Conservation (phyloP, 2,888 invertebrate genomes). For the Scaptomyza cyrtandrae region DNA sequence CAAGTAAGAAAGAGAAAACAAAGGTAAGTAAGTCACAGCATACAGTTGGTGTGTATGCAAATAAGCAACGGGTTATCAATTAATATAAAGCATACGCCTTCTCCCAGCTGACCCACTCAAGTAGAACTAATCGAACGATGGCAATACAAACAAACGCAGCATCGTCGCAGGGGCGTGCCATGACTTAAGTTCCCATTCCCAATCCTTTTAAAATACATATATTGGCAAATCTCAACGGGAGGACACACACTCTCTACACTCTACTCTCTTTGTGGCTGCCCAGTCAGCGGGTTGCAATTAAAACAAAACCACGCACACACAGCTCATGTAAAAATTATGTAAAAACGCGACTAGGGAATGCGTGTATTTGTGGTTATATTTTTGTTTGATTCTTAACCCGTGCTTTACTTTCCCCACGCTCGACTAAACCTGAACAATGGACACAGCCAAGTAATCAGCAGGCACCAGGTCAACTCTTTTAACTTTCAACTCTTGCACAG, state of each 20-base stretch:
- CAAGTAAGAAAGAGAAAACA: slow-evolving; percentile 12
- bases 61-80: slow-evolving; percentile 81
- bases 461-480: slow-evolving; percentile 45
- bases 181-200: slow-evolving; percentile 67
- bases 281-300: slow-evolving; percentile 80
- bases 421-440: slow-evolving; percentile 69
- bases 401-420: slow-evolving; percentile 63
- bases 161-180: slow-evolving; percentile 76
- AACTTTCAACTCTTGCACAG: slow-evolving; percentile 38
- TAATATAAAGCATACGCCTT: slow-evolving; percentile 69
- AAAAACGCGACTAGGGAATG: slow-evolving; percentile 21
- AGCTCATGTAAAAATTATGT: slow-evolving; percentile 40
- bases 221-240: slow-evolving; percentile 8
- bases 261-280: slow-evolving; percentile 51
- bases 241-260: slow-evolving; percentile 11
- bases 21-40: slow-evolving; percentile 30
- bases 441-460: not conserved
- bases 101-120: slow-evolving; percentile 53
- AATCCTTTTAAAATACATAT: not conserved
- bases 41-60: slow-evolving; percentile 62
- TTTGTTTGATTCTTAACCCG: slow-evolving; percentile 56
- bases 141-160: slow-evolving; percentile 74
- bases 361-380: not conserved
- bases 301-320: slow-evolving; percentile 72
- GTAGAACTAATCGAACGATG: slow-evolving; percentile 58